Evolutionary conservation across 1,140 invertebrate genomes (phyloP).

Genomic region (Pogonognathellus flavescens): DNA sequence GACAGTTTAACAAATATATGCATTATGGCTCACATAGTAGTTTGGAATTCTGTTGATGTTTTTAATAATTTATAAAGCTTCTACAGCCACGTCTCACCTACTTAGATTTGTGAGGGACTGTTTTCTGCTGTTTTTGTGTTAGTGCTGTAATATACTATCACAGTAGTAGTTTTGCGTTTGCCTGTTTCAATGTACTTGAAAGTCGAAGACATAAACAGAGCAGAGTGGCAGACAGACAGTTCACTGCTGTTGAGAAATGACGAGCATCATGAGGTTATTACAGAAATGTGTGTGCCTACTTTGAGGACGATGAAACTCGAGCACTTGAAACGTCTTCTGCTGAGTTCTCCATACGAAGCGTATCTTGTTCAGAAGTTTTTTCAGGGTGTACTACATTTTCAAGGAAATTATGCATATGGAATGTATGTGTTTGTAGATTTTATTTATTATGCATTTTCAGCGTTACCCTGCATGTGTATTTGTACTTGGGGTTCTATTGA

Average conservation of each 20-base stretch:
- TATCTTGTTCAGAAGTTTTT: too few species aligned
- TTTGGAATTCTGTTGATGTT: too few species aligned
- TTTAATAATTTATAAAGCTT: too few species aligned
- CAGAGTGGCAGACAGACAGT: constrained; percentile 37
- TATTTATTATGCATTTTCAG: too few species aligned
- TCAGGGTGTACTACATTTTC: too few species aligned
- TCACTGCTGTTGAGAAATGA: constrained; percentile 24
- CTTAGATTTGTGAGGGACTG: too few species aligned
- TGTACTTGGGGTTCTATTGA: constrained; percentile 1
- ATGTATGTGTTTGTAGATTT: not conserved
- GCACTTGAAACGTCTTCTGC: constrained; percentile 20
- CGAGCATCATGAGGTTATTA: constrained; percentile 44
- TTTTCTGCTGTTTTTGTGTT: constrained; percentile 11
- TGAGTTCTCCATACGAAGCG: constrained; percentile 2
- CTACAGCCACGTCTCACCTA: too few species aligned
- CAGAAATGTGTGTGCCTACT: constrained; percentile 39
- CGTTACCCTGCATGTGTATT: too few species aligned
- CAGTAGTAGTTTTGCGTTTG: not conserved
- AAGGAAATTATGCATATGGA: not conserved
- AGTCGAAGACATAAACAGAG: constrained; percentile 26
- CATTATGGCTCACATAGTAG: too few species aligned
- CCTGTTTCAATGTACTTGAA: not conserved
- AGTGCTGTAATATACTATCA: not conserved
- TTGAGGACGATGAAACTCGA: constrained; percentile 33
- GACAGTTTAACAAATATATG: too few species aligned